Percentiles rank a stretch among this genome's conserved stretches.
These are phyloP conservation scores for Papilio polytes DNA, from an alignment of 1,140 invertebrate species.

Conservation along the genomic window DNA sequence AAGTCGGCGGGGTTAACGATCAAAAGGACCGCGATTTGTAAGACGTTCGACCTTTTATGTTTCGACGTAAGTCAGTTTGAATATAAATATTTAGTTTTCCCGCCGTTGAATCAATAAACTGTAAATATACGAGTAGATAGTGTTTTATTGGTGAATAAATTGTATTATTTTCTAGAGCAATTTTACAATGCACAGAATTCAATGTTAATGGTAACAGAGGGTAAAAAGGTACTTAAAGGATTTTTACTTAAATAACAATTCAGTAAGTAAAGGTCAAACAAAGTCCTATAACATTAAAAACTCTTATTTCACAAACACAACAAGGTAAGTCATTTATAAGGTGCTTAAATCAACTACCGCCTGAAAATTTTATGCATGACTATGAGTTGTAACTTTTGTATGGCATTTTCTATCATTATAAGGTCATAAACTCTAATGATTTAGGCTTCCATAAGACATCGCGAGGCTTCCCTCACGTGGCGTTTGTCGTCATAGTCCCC, in stretches of 20 bases:
- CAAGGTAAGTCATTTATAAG: no score
- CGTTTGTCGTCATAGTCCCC: neutral
- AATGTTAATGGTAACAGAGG: neutral
- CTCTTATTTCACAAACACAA: no score
- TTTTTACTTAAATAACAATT: no score
- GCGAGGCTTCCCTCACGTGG: constrained; percentile 29
- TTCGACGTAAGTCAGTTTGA: constrained; percentile 19
- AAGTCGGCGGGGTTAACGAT: constrained; percentile 46
- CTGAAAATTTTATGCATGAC: no score
- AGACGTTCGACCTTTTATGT: constrained; percentile 44
- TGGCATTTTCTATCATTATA: neutral
- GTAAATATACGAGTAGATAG: neutral
- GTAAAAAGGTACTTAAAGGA: neutral
- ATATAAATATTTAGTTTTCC: constrained; percentile 42
- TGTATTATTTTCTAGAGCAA: neutral
- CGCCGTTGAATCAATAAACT: neutral
- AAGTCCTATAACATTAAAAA: no score
- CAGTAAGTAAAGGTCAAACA: no score
- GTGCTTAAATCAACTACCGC: no score
- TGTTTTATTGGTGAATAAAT: neutral
- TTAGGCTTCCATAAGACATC: constrained; percentile 11
- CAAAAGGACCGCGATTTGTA: constrained; percentile 46
- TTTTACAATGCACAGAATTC: neutral
- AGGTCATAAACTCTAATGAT: neutral
- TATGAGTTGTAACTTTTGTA: neutral